Percentiles rank a stretch among this genome's conserved stretches.
Conservation (phyloP, 2,797 vertebrate species). For the Xyrichtys novacula region DNA sequence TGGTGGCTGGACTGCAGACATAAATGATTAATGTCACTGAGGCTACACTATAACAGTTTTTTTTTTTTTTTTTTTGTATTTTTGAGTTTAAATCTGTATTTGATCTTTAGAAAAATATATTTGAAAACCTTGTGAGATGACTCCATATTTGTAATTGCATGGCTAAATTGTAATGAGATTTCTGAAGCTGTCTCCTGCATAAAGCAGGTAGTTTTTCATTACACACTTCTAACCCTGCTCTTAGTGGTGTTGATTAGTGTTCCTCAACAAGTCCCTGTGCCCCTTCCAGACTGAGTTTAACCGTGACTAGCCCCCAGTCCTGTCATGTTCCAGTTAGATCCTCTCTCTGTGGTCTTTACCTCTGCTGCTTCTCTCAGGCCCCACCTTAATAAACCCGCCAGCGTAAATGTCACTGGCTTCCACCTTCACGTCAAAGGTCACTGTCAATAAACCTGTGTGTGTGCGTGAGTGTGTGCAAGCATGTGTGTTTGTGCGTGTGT, state of each 20-base stretch:
- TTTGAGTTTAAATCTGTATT: slow-evolving; percentile 5
- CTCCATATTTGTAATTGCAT: neutral
- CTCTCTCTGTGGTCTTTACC: slow-evolving; percentile 77
- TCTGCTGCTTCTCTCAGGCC: slow-evolving; percentile 74
- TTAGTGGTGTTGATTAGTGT: slow-evolving; percentile 53
- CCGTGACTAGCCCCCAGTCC: slow-evolving; percentile 67
- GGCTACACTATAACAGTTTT: no score
- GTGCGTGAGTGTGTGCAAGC: slow-evolving; percentile 27
- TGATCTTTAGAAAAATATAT: neutral
- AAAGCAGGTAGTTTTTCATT: neutral
- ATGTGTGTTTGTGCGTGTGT: slow-evolving; percentile 38
- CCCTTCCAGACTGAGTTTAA: slow-evolving; percentile 64
- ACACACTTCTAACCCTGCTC: slow-evolving; percentile 20
- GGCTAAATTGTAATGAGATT: neutral
- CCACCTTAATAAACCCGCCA: slow-evolving; percentile 84
- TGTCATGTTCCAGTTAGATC: slow-evolving; percentile 78
- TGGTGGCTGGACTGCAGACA: no score
- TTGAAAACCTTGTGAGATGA: neutral
- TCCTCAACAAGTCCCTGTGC: slow-evolving; percentile 52
- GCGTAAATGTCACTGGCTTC: slow-evolving; percentile 86
- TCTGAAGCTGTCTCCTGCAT: slow-evolving; percentile 12
- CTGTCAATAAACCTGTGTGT: slow-evolving; percentile 82
- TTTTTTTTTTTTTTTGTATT: no score
- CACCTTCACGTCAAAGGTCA: slow-evolving; percentile 86
- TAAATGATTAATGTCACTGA: no score